A percentile compares a stretch with the other conserved stretches of the same genome.
phyloP scores from a whole-genome alignment of 2,113 vertebrate species.

The Saiga tatarica region DNA sequence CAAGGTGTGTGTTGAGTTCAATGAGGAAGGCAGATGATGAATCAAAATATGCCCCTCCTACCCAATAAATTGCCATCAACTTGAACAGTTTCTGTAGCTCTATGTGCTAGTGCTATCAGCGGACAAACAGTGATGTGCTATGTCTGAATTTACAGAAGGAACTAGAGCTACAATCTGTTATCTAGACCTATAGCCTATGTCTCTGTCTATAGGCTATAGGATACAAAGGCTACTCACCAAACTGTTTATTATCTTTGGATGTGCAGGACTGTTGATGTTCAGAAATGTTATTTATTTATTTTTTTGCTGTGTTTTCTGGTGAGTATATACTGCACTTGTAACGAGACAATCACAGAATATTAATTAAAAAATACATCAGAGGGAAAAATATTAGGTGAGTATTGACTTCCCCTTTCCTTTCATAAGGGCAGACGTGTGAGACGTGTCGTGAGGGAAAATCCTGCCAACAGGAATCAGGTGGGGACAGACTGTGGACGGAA shows the following conservation, averaged over 20 bases:
- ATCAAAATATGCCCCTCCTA: not conserved
- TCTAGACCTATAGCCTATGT: not conserved
- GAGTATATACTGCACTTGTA: not conserved
- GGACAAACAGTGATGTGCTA: not conserved
- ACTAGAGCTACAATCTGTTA: not conserved
- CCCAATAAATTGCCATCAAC: not conserved
- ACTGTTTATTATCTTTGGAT: not conserved
- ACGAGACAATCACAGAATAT: not conserved
- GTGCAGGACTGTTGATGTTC: not conserved
- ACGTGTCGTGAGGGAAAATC: fast-evolving
- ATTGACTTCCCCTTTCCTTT: not conserved
- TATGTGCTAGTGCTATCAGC: not conserved
- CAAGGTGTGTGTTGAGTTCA: not conserved
- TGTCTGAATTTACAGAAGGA: not conserved
- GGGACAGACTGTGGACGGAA: not conserved
- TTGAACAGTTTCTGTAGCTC: not conserved
- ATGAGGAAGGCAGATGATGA: not conserved
- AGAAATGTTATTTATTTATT: not conserved
- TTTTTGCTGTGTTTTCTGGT: not conserved
- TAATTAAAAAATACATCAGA: not conserved
- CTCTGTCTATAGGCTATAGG: not conserved
- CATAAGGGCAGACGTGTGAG: not conserved
- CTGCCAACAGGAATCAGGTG: not conserved
- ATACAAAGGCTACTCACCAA: not conserved
- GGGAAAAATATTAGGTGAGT: not conserved